phyloP scores from a whole-genome alignment of 2,888 invertebrate species.

The Adelphocoris suturalis region DNA sequence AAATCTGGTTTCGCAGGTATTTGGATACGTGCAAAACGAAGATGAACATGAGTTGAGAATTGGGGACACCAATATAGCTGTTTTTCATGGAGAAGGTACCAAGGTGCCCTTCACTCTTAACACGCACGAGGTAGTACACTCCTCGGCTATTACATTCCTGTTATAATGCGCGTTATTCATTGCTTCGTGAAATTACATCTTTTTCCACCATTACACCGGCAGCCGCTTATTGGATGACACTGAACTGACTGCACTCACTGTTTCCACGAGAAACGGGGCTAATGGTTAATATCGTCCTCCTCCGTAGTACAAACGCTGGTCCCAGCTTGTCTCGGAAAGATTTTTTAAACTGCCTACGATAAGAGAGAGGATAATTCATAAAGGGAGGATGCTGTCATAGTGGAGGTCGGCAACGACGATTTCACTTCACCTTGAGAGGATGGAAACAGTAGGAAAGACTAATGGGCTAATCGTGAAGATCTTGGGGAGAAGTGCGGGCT shows the following conservation, averaged over 20 bases:
- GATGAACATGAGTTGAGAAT: no score
- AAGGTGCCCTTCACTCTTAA: no score
- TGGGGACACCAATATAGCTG: no score
- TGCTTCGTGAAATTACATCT: not conserved
- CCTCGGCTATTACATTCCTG: not conserved
- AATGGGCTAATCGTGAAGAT: not conserved
- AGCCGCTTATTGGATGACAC: not conserved
- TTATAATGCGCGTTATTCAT: not conserved
- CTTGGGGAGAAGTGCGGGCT: not conserved
- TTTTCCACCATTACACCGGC: not conserved
- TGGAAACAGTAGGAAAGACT: constrained; percentile 10
- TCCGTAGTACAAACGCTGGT: not conserved
- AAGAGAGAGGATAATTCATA: not conserved
- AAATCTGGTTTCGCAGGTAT: no score
- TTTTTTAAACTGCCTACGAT: not conserved
- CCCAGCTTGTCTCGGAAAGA: not conserved
- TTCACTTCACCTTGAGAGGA: constrained; percentile 21
- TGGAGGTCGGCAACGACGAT: not conserved
- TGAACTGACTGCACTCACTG: not conserved
- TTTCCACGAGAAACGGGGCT: not conserved
- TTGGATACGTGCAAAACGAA: no score
- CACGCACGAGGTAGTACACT: no score
- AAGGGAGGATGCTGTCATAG: not conserved
- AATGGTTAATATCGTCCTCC: not conserved
- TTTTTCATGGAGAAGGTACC: no score